Base-by-base conservation (phyloP, 2,113 vertebrate species). In the Anhinga anhinga region DNA sequence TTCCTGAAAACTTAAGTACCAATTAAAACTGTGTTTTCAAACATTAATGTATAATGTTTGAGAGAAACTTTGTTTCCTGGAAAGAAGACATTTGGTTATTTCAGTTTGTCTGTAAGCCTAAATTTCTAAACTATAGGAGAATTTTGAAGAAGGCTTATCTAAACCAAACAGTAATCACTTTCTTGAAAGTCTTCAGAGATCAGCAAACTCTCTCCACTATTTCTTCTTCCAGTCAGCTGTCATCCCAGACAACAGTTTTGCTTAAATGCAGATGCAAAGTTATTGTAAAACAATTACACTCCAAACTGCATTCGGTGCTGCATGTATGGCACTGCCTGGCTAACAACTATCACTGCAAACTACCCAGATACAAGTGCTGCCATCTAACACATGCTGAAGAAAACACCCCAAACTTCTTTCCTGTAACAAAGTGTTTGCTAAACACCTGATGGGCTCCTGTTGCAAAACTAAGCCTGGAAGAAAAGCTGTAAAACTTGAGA, bases 281-380 rank as follows among this genome's bases (percentile, higher is more conserved):
- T 38, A 40, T 1, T 8, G 5, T 45, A 34, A 47, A 91, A 86
- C 38, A 77, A 47, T 50, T 72, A 26, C 63, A 55, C 7, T 18
- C 21, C 30, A 29, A 89, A 55, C 25, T 19, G 9, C 1, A 12
- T 19, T 59, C 45, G 66, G 5, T 1, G 3, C 15, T 79, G 21
- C 9, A 52, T 8, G 13, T 15, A 12, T n/a, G 3, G 25, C 10
- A 9, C 10, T 11, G 9, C 71, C 5, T 2, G 2, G 15, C 32
- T 38, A 70, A 78, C 13, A 78, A 61, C 23, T 84, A 87, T 4
- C 78, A 15, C 29, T 59, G 61, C 36, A 63, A 86, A 69, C 27
- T 30, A 53, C 21, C 72, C 32, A 17, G 56, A 70, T 26, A 70
- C 14, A 63, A 10, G 55, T 29, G 27, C 30, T 74, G 49, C 27